phyloP scores from a whole-genome alignment of 2,888 invertebrate species.

The Copidosoma aretas region DNA sequence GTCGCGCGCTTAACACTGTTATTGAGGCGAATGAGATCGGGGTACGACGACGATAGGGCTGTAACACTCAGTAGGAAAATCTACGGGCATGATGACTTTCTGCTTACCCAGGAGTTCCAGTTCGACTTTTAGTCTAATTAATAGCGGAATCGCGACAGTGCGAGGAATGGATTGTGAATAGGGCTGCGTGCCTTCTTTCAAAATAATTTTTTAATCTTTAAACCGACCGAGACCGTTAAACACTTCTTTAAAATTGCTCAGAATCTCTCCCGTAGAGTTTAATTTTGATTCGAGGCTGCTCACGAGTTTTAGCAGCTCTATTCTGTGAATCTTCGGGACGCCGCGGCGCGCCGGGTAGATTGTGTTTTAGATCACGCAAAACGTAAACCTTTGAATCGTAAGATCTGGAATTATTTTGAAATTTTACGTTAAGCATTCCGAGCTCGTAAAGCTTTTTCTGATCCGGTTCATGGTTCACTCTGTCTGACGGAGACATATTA shows the following conservation, averaged over 20 bases:
- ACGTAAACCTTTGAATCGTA: too few species aligned
- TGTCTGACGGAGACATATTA: too few species aligned
- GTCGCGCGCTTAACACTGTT: conserved; percentile 19
- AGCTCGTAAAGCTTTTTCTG: too few species aligned
- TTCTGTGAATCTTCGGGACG: too few species aligned
- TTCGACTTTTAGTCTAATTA: conserved; percentile 51
- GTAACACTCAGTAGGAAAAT: conserved; percentile 54
- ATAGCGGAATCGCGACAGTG: conserved; percentile 51
- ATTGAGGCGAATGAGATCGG: conserved; percentile 50
- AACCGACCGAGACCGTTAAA: conserved; percentile 47
- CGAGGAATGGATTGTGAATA: conserved; percentile 49
- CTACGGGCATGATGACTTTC: conserved; percentile 49
- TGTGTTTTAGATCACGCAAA: too few species aligned
- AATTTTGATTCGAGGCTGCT: too few species aligned
- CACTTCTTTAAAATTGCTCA: conserved; percentile 24
- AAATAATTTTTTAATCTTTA: conserved; percentile 45
- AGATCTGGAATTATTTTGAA: too few species aligned
- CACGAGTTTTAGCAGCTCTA: too few species aligned
- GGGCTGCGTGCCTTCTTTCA: conserved; percentile 46
- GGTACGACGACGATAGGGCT: conserved; percentile 53
- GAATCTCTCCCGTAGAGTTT: too few species aligned
- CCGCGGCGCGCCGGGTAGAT: too few species aligned
- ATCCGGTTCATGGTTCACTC: too few species aligned
- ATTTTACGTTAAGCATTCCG: too few species aligned
- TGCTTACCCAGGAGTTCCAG: conserved; percentile 46